Evolutionary conservation across 1,140 invertebrate species (phyloP), one percentile per base, ranked within the genome.

Genomic region (Caligus rogercresseyi): DNA sequence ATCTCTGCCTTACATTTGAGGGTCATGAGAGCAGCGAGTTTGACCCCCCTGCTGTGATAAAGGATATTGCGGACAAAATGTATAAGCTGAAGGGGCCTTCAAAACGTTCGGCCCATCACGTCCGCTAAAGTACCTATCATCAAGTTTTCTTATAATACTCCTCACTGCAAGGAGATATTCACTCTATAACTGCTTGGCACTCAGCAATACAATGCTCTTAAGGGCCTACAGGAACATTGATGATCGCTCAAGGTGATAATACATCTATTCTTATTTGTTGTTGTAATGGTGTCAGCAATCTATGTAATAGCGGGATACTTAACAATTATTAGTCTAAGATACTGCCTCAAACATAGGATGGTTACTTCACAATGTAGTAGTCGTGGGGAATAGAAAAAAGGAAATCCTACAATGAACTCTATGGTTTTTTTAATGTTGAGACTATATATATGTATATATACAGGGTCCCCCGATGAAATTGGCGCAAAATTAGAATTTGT

Each of bases 111-210:
- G 51, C 68, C 79, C 31, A 80, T 82, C 23, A 72, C 77, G 2
- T 77, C 77, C 51, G 80, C 80, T 19, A 81, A 81, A 71, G 80
- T 82, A n/a, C 81, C 81, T 11, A 82, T 82, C 63, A 74, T 82
- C 2, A 81, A 81, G 69, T 80, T 80, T 69, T 70, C 67, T 59
- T 75, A 79, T 65, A 63, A 67, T 16, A 63, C 68, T n/a, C 69
- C 71, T 68, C 70, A 23, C 64, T 80, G 21, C 79, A 81, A 66
- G 77, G 77, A 19, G 81, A 82, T 69, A 80, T 82, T 59, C 80
- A 78, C 69, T 81, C 11, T 81, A 80, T 66, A 82, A 82, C 69
- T 74, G 72, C 13, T 69, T 82, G 63, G 80, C 78, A 2, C 70
- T 76, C 65, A 71, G 76, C 25, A 82, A 82, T 70, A 81, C 81